phyloP scores from a whole-genome alignment of 1,140 invertebrate genomes.

The Ceratina australensis region DNA sequence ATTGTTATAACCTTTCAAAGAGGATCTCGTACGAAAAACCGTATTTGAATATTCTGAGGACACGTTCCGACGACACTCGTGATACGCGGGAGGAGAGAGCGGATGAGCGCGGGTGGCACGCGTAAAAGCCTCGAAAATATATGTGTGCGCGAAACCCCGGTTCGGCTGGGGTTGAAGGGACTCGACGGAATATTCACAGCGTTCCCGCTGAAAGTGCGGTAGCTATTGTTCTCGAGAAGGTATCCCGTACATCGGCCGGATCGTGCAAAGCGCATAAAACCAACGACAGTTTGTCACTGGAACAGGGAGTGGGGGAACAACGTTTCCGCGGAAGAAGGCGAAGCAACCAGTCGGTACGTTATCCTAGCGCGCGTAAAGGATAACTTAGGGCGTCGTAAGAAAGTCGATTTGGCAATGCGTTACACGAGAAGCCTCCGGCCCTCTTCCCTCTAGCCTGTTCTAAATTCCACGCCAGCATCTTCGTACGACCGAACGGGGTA shows the following conservation, averaged over 20 bases:
- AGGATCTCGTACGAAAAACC: neutral
- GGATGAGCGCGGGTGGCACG: too few relatives aligned
- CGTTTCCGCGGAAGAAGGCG: conserved; percentile 44
- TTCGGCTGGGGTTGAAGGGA: conserved; percentile 2
- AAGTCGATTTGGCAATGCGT: conserved; percentile 69
- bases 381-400: conserved; percentile 64
- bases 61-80: conserved; percentile 7
- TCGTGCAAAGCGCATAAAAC: conserved; percentile 55
- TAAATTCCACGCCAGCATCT: conserved; percentile 51
- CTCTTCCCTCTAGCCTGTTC: conserved; percentile 17
- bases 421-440: conserved; percentile 39
- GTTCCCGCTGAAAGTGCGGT: conserved; percentile 22
- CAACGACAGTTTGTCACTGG: conserved; percentile 55
- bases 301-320: conserved; percentile 7
- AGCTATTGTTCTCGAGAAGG: conserved; percentile 43
- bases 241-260: conserved; percentile 47
- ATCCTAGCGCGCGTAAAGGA: conserved; percentile 62
- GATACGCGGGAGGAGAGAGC: too few relatives aligned
- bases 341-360: conserved; percentile 62
- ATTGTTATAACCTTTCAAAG: neutral
- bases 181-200: conserved; percentile 16
- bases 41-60: conserved; percentile 13
- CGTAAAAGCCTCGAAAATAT: conserved; percentile 18
- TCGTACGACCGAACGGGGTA: conserved; percentile 52
- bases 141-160: neutral